Conservation (phyloP, 2,113 vertebrate species). For the Genyomyrus donnyi region DNA sequence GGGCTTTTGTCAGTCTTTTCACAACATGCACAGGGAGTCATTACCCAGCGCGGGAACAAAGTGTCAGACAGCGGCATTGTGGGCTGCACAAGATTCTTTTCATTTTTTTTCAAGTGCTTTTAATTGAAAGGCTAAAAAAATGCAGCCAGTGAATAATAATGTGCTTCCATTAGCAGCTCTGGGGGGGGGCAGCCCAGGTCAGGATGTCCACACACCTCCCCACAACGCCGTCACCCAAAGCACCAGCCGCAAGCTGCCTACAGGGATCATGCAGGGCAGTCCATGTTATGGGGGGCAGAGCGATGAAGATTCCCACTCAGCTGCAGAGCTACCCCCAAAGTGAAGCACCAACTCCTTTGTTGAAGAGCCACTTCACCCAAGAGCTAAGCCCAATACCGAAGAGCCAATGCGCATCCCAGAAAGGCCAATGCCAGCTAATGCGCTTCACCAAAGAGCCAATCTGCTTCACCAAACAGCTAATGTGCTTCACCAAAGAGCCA, state of each 20-base stretch:
- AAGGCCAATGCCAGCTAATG: too few species aligned
- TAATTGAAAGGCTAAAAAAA: constrained; percentile 47
- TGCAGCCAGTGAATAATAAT: constrained; percentile 46
- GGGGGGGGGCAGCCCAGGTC: not conserved
- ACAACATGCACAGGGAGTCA: not conserved
- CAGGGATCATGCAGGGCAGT: not conserved
- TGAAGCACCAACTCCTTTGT: not conserved
- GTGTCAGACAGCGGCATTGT: not conserved
- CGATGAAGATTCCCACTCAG: not conserved
- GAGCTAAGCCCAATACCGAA: not conserved
- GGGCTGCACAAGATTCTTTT: constrained; percentile 13
- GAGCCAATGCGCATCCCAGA: not conserved
- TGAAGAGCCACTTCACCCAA: not conserved
- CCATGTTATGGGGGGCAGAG: not conserved
- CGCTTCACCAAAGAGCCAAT: too few species aligned
- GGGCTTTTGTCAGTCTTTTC: not conserved
- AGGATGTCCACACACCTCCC: not conserved
- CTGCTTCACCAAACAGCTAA: not conserved
- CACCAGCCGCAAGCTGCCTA: not conserved
- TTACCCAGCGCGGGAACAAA: not conserved
- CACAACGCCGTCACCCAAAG: not conserved
- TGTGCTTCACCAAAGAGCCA: not conserved
- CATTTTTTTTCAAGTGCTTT: constrained; percentile 3
- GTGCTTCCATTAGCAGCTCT: constrained; percentile 46
- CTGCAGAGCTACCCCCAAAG: not conserved